Evolutionary conservation across 2,797 vertebrate species (phyloP).

Genomic region (Epinephelus coioides): DNA sequence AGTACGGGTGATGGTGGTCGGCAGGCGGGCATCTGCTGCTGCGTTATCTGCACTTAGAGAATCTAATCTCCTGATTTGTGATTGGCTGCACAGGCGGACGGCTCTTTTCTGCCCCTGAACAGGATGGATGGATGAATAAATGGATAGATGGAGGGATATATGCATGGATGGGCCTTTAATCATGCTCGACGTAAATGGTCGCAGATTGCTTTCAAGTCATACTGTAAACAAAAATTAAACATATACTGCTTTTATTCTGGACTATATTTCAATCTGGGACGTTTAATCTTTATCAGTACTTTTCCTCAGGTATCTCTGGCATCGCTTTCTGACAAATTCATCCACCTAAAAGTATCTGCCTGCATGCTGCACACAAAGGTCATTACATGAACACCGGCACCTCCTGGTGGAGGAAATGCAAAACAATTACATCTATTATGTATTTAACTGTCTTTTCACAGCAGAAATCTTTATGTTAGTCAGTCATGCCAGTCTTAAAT

Average conservation of each 20-base stretch:
- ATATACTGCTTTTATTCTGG: background rate
- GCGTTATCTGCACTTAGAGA: conserved; percentile 15
- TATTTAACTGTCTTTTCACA: background rate
- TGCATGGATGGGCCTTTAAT: conserved; percentile 6
- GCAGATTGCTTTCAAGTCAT: background rate
- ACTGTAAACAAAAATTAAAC: background rate
- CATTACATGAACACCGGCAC: conserved; percentile 63
- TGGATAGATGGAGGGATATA: background rate
- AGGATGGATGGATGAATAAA: conserved; percentile 14
- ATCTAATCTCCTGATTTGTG: conserved; percentile 33
- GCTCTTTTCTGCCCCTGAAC: conserved; percentile 19
- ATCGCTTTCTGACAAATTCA: background rate
- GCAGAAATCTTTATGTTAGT: background rate
- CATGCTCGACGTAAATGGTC: background rate
- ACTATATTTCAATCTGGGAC: background rate
- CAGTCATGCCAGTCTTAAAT: background rate
- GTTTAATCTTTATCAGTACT: background rate
- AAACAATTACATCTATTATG: background rate
- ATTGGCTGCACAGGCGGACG: conserved; percentile 30
- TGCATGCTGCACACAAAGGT: background rate
- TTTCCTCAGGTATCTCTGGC: background rate
- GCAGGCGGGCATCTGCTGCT: conserved; percentile 22
- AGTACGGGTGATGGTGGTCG: background rate
- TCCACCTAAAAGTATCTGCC: background rate
- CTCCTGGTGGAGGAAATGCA: conserved; percentile 64